These are phyloP conservation scores for Danio albolineatus DNA, from an alignment of 2,797 vertebrate species.

Conservation along the genomic window DNA sequence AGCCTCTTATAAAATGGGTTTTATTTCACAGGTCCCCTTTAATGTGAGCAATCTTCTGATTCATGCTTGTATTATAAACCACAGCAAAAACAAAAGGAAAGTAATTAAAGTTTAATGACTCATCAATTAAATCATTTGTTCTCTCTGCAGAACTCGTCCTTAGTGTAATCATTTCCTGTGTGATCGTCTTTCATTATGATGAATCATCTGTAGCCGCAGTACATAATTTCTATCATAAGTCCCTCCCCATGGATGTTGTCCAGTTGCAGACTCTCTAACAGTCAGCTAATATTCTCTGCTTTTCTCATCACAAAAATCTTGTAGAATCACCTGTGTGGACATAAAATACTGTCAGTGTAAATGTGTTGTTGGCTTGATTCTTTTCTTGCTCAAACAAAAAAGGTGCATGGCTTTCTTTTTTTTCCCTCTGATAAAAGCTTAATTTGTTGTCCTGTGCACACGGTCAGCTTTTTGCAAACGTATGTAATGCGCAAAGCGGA, in stretches of 20 bases:
- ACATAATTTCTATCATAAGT: constrained; percentile 35
- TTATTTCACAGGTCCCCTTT: constrained; percentile 21
- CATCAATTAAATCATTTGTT: constrained; percentile 3
- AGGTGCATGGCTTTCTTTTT: constrained; percentile 1
- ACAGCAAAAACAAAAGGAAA: constrained; percentile 24
- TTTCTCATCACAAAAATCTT: constrained; percentile 60
- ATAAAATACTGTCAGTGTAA: constrained; percentile 52
- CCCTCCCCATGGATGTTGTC: constrained; percentile 24
- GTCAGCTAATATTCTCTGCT: constrained; percentile 38
- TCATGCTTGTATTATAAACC: constrained; percentile 7
- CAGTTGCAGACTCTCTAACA: constrained; percentile 40
- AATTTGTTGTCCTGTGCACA: constrained; percentile 28
- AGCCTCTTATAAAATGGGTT: too few relatives aligned
- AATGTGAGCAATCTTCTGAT: not conserved
- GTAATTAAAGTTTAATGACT: constrained; percentile 35
- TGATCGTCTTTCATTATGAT: constrained; percentile 24
- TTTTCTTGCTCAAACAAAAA: constrained; percentile 27
- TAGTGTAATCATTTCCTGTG: constrained; percentile 10
- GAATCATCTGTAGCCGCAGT: constrained; percentile 16
- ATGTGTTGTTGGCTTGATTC: constrained; percentile 41
- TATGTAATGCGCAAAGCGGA: constrained; percentile 19
- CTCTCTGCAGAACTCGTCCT: constrained; percentile 23
- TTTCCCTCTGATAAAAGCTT: constrained; percentile 22
- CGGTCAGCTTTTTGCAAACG: constrained; percentile 35
- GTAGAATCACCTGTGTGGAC: constrained; percentile 45